A percentile compares a stretch with the other conserved stretches of the same genome.
Evolutionary conservation across 2,888 invertebrate genomes (phyloP).

Genomic region (Diarsia brunnea): DNA sequence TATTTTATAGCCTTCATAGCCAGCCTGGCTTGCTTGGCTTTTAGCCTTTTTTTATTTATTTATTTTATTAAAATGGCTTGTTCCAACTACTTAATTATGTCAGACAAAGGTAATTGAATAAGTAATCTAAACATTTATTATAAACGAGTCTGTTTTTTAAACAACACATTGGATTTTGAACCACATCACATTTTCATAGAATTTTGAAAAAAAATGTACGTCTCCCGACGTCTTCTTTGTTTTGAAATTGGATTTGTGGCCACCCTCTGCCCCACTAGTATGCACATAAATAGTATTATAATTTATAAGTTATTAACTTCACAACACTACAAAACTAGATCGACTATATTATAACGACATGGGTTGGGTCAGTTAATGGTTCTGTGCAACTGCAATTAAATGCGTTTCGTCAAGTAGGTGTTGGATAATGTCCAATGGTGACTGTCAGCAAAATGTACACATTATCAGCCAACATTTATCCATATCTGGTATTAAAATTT

Average conservation of each 20-base stretch:
- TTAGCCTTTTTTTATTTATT: too few species aligned
- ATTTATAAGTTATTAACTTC: neutral
- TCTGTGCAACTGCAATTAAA: slow-evolving; percentile 1
- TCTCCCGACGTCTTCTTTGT: too few species aligned
- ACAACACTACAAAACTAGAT: neutral
- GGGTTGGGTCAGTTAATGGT: slow-evolving; percentile 4
- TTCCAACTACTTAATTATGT: neutral
- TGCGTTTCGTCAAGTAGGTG: neutral
- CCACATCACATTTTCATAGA: too few species aligned
- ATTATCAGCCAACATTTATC: neutral
- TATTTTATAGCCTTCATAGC: too few species aligned
- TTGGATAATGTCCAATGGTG: neutral
- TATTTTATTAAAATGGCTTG: neutral
- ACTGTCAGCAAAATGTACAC: neutral
- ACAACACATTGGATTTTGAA: neutral
- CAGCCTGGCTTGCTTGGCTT: too few species aligned
- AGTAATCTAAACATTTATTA: neutral
- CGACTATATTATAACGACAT: neutral
- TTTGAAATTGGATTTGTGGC: too few species aligned
- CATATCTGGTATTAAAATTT: neutral
- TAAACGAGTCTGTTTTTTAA: neutral
- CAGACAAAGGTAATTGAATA: neutral
- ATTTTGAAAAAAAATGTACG: too few species aligned
- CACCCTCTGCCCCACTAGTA: neutral
- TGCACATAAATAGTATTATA: neutral